Percentiles rank a stretch among this genome's conserved stretches.
Evolutionary conservation across 1,140 invertebrate species (phyloP).

Genomic region (Drosophila kohkoa): DNA sequence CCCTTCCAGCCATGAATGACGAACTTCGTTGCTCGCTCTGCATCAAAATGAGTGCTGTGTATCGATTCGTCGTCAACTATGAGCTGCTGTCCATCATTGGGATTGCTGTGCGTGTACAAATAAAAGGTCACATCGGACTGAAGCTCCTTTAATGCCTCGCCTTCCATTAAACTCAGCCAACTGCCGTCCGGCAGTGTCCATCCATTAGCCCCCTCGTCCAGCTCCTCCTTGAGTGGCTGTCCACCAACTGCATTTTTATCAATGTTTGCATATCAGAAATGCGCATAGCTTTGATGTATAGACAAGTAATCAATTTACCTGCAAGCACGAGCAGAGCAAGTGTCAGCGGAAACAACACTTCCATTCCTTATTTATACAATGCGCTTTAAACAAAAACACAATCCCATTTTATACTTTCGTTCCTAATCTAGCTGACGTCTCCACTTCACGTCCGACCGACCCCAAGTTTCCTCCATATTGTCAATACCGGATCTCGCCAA

Average conservation of each 20-base stretch:
- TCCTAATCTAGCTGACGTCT: conserved; percentile 29
- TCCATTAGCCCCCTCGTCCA: conserved; percentile 27
- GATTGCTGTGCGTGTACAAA: conserved; percentile 48
- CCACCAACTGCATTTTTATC: conserved; percentile 2
- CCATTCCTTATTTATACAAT: conserved; percentile 27
- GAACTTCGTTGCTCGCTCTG: conserved; percentile 31
- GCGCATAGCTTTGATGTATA: background rate
- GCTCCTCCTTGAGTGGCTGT: background rate
- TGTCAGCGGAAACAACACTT: conserved; percentile 23
- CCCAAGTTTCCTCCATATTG: conserved; percentile 21
- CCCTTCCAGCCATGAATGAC: conserved; percentile 53
- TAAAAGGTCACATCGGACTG: conserved; percentile 31
- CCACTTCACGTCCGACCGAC: conserved; percentile 18
- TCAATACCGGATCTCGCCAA: conserved; percentile 5
- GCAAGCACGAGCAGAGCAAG: conserved; percentile 12
- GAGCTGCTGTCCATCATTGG: conserved; percentile 13
- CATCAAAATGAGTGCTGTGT: conserved; percentile 31
- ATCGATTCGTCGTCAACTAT: background rate
- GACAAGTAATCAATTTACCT: conserved; percentile 19
- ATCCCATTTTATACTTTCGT: background rate
- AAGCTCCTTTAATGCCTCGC: conserved; percentile 8
- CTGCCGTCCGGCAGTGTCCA: conserved; percentile 46
- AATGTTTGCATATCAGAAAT: conserved; percentile 17
- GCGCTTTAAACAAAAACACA: background rate
- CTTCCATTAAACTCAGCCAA: conserved; percentile 18